Evolutionary conservation across 92 coral and sea anemone genomes (phyloP).

Genomic region (Epizoanthus scotinus): DNA sequence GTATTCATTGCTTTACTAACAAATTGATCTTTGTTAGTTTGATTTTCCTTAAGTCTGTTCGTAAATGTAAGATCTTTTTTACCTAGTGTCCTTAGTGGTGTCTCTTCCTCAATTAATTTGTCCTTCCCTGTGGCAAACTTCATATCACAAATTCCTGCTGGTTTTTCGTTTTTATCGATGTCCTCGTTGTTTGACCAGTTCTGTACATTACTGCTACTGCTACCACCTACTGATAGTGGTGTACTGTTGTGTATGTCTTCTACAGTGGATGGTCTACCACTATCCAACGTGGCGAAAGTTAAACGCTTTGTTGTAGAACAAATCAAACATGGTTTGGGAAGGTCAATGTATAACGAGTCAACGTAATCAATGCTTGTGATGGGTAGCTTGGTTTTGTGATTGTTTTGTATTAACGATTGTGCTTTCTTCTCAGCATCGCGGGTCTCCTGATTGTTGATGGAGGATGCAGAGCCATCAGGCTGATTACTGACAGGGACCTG

Average conservation of each 20-base stretch:
- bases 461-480: background rate
- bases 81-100: background rate
- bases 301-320: conserved; percentile 28
- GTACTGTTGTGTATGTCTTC: background rate
- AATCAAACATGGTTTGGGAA: conserved; percentile 33
- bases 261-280: background rate
- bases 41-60: background rate
- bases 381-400: background rate
- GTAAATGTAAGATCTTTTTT: too few species aligned
- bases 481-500: background rate
- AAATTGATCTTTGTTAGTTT: background rate
- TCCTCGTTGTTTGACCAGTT: background rate
- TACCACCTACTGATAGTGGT: background rate
- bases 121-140: background rate
- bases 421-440: background rate
- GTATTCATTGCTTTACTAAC: background rate
- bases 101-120: background rate
- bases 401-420: background rate
- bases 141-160: background rate
- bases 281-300: background rate
- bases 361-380: background rate
- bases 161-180: background rate
- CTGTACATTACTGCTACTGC: background rate
- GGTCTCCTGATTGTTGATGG: background rate
- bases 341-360: conserved; percentile 38